These are phyloP conservation scores for Myiopsitta monachus DNA, from an alignment of 2,113 vertebrate genomes.

Conservation along the genomic window DNA sequence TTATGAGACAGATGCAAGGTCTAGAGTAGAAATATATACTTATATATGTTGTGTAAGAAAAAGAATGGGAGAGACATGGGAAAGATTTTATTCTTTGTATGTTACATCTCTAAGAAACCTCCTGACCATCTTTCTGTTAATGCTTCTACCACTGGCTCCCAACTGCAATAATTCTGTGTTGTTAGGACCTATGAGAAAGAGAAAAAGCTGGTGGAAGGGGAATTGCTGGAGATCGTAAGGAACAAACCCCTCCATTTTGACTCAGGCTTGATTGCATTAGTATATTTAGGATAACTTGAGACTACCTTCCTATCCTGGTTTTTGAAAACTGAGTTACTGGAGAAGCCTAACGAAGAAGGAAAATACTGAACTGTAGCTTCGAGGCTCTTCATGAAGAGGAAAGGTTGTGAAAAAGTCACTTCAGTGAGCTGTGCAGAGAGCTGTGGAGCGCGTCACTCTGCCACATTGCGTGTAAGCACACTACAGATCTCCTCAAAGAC, in stretches of 20 bases:
- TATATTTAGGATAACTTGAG: neutral
- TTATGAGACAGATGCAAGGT: slow-evolving; percentile 37
- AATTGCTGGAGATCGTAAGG: neutral
- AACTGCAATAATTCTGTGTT: neutral
- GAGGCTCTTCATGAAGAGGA: neutral
- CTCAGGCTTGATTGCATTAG: neutral
- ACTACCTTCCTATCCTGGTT: neutral
- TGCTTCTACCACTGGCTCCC: neutral
- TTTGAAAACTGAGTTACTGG: neutral
- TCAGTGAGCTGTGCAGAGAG: neutral
- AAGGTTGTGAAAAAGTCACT: neutral
- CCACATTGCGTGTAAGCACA: neutral
- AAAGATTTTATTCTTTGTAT: neutral
- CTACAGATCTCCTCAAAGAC: neutral
- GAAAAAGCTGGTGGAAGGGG: neutral
- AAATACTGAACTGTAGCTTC: neutral
- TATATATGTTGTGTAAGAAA: neutral
- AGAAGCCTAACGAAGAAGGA: neutral
- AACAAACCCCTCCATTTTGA: neutral
- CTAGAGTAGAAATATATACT: neutral
- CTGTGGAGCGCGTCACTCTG: neutral
- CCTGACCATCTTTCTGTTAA: neutral
- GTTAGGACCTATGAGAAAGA: neutral
- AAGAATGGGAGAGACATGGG: neutral
- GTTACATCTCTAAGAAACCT: neutral